Evolutionary conservation across 2,888 invertebrate species (phyloP).

Genomic region (Drosophila nr. perissopoda): DNA sequence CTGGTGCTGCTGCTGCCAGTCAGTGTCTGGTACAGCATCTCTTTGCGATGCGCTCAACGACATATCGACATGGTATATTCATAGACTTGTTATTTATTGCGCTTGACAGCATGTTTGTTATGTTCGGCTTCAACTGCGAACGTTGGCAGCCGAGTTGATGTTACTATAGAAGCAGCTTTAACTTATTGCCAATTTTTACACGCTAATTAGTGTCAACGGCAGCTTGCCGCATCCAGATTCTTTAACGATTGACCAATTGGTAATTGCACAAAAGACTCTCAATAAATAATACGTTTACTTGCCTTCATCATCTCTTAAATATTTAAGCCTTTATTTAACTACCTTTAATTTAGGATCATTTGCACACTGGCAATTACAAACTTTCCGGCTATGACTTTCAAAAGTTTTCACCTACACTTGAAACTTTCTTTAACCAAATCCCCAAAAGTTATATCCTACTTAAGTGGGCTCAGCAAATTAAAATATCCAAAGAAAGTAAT

Average conservation of each 20-base stretch:
- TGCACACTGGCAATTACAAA: slow-evolving; percentile 25
- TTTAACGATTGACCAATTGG: slow-evolving; percentile 61
- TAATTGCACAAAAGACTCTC: slow-evolving; percentile 41
- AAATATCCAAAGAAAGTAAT: not conserved
- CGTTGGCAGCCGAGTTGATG: slow-evolving; percentile 19
- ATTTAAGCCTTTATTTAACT: slow-evolving; percentile 22
- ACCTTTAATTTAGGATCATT: slow-evolving; percentile 4
- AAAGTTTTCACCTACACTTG: slow-evolving; percentile 17
- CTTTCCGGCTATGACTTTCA: slow-evolving; percentile 9
- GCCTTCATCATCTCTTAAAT: not conserved
- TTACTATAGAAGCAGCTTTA: slow-evolving; percentile 23
- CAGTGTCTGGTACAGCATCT: slow-evolving; percentile 35
- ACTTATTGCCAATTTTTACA: slow-evolving; percentile 53
- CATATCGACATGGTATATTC: slow-evolving; percentile 49
- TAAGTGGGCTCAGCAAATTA: not conserved
- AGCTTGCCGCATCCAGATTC: slow-evolving; percentile 36
- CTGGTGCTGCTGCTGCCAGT: slow-evolving; percentile 3
- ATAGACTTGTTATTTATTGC: slow-evolving; percentile 73
- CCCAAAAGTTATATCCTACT: not conserved
- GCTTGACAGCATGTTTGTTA: slow-evolving; percentile 54
- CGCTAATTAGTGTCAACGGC: slow-evolving; percentile 79
- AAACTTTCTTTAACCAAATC: slow-evolving; percentile 12
- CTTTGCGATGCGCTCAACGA: slow-evolving; percentile 38
- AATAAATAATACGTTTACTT: slow-evolving; percentile 9
- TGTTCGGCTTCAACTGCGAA: slow-evolving; percentile 58